These are phyloP conservation scores for Catharus ustulatus DNA, from an alignment of 2,797 vertebrate genomes.

Conservation along the genomic window DNA sequence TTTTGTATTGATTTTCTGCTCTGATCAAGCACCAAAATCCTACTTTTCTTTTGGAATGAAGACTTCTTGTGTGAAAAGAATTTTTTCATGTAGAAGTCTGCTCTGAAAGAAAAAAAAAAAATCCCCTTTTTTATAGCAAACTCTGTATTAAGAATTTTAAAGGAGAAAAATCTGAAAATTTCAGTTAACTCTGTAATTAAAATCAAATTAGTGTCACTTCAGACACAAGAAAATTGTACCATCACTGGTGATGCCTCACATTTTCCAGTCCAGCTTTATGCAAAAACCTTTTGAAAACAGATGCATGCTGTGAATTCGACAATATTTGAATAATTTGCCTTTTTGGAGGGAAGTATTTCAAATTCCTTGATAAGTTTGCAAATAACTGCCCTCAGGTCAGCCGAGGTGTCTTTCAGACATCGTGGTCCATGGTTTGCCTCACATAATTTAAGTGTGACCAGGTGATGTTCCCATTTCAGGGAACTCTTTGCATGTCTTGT, in stretches of 20 bases:
- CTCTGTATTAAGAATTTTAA: background rate
- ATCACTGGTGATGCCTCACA: background rate
- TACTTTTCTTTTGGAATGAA: background rate
- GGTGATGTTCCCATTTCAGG: background rate
- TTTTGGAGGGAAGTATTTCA: background rate
- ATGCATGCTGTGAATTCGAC: background rate
- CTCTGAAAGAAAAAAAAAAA: background rate
- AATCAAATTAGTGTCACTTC: background rate
- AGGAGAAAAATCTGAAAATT: background rate
- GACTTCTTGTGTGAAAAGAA: background rate
- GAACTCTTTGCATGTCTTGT: conserved; percentile 19
- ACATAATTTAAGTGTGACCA: background rate
- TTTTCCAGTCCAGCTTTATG: background rate
- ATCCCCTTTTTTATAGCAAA: background rate
- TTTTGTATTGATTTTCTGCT: background rate
- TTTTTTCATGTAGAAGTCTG: background rate
- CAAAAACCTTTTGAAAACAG: background rate
- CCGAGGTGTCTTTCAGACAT: background rate
- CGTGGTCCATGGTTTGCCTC: background rate
- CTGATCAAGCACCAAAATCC: background rate
- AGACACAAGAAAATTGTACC: background rate
- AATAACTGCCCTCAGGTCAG: background rate
- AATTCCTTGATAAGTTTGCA: background rate
- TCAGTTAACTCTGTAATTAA: background rate
- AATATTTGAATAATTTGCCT: background rate